Evolutionary conservation across 1,140 invertebrate genomes (phyloP), one percentile per base, ranked within the genome.

Genomic region (Leptinotarsa lineolata): DNA sequence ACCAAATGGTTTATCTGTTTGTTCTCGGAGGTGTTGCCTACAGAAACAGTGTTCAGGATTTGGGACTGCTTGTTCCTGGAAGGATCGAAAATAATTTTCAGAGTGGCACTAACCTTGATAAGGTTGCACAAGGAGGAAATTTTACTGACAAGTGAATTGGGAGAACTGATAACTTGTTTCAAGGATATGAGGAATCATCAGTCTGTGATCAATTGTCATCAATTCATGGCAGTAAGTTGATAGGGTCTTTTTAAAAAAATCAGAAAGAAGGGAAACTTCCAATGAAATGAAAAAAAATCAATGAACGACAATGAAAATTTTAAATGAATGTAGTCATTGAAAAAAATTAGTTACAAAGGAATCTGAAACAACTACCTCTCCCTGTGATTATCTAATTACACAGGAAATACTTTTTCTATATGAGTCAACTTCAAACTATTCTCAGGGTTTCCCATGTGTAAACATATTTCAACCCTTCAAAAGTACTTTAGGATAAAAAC

Each of bases 31-130:
- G 94, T 97, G 72, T 87, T 97, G 67, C 95, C 95, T 15, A 92
- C 93, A 72, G 95, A 97, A 89, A 97, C 95, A 39, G 94, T 95
- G 46, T 85, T 97, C 3, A 87, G 96, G 79, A 93, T 97, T 83
- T 97, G 96, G 96, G 97, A 99, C 84, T 97, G 95, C 80, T 86
- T 98, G 59, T 97, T 98, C 85, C 93, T 94, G 77, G 96, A 98
- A 86, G 96, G 97, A 21, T 93, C 92, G 54, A 98, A 82, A 78
- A 87, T 89, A 48, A 76, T 97, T 18, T 94, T 96, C 79, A 87
- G 95, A 79, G 95, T 96, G n/a, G 93, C 92, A 76, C 81, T 97
- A 61, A 93, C 94, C 21, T 86, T 97, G 59, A 91, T 97, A 60
- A 91, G 91, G 82, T 85, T 90, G 70, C 93, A 95, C 81, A 86